Evolutionary conservation across 2,797 vertebrate genomes (phyloP), one percentile per base, ranked within the genome.

Genomic region (Momotus momota): DNA sequence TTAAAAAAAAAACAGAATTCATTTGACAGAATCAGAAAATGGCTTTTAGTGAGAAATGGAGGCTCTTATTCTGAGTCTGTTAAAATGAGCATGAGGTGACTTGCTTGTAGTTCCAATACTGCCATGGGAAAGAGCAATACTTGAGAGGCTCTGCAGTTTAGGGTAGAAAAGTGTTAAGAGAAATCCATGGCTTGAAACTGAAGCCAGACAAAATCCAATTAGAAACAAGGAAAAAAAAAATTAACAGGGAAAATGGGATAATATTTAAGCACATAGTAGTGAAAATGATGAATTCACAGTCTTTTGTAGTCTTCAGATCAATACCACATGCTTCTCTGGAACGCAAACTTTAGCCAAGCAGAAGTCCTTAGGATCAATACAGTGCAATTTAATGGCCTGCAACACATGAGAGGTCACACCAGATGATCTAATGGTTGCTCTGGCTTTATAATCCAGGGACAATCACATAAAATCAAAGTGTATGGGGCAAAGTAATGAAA

Each of bases 371-470:
- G 31, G 54, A 93, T 97, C 95, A 90, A 88, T 94, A 88, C 40
- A n/a, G 93, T 43, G 72, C 81, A 75, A 62, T 94, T 88, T 86
- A 95, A 94, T 70, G 85, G 71, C 70, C 85, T 84, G 66, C 40
- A 90, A 79, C 51, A 81, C 31, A 62, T 0, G 0, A 26, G 43
- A 90, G 86, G 92, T 93, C 81, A 91, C 79, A 75, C 15, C 51
- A 75, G 54, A 81, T 72, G 79, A 94, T 81, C 65, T 86, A 88
- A 75, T 45, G 49, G 72, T 94, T 75, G 62, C 70, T 83, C 58
- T 41, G 82, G 81, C 35, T 91, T 72, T 86, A 65, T 74, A 90
- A 94, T 66, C 65, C 51, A 94, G 62, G 22, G 79, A 49, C 27
- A 81, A 58, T 72, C 51, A 58, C 15, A 17, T 35, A 58, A 55